Percentiles rank a stretch among this genome's conserved stretches.
Conservation (phyloP, 2,113 vertebrate species). For the Numida meleagris region DNA sequence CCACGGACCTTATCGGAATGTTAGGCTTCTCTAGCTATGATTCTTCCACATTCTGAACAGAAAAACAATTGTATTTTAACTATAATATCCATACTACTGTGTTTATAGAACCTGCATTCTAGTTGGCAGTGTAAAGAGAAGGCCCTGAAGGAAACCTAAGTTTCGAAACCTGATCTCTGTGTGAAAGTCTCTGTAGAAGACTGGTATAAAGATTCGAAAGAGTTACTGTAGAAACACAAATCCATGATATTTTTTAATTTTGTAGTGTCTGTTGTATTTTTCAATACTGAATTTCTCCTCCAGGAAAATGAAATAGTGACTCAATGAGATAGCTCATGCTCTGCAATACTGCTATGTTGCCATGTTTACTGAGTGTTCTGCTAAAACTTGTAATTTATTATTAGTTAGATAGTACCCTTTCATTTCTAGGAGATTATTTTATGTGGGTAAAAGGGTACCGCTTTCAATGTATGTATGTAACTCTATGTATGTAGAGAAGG, state of each 20-base stretch:
- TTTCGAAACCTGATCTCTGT: conserved; percentile 52
- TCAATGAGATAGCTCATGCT: neutral
- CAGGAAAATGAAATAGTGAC: neutral
- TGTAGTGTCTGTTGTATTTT: neutral
- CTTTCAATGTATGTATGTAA: too few relatives aligned
- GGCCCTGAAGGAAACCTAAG: neutral
- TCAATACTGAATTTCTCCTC: neutral
- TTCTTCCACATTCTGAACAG: neutral
- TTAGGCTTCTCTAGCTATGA: neutral
- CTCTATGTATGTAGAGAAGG: accelerated
- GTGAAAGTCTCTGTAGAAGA: conserved; percentile 22
- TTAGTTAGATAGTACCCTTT: neutral
- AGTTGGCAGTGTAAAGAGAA: conserved; percentile 5
- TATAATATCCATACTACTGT: neutral
- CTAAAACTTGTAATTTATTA: neutral
- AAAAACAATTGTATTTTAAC: neutral
- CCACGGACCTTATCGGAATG: neutral
- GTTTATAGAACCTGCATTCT: conserved; percentile 41
- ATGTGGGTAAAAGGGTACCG: neutral
- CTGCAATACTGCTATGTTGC: neutral
- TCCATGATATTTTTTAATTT: neutral
- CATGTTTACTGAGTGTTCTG: neutral
- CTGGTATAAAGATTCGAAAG: neutral
- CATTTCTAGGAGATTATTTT: neutral
- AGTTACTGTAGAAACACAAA: neutral